Base-by-base conservation (phyloP, 2,797 vertebrate genomes). In the Lemur catta region DNA sequence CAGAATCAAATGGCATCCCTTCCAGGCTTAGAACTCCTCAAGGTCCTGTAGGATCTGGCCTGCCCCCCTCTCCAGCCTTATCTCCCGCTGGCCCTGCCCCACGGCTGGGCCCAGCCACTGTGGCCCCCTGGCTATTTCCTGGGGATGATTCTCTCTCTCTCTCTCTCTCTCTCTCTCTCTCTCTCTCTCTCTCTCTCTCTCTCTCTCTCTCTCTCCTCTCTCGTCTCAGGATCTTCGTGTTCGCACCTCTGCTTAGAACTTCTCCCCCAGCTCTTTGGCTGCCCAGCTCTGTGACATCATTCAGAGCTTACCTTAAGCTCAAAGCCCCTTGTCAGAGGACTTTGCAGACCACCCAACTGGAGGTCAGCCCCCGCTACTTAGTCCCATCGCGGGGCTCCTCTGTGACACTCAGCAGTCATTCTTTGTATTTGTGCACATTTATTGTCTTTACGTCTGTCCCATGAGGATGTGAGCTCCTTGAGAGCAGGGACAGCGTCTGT, bases 191-290 rank as follows among this genome's bases (percentile, higher is more conserved):
- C 38, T 38, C 28, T 63, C 61, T 78, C 84, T 82, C 55, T 90
- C 14, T 50, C 52, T 55, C 55, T 17, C 1, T 71, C 17, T 69
- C 22, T 38, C 30, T 65, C 63, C n/a, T n/a, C n/a, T n/a, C n/a
- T 88, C 71, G 72, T 41, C 84, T n/a, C 48, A 15, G 76, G 76
- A 43, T 65, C 41, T 94, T 79, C 95, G 79, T 12, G 15, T 26
- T 22, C 11, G 30, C 28, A n/a, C 52, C 63, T 86, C 59, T 81
- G 38, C 65, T 86, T 38, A 12, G 35, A 17, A 5, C 24, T 41
- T 84, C 74, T 41, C 24, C 12, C 15, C 48, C 26, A 24, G 13
- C 7, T 86, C 84, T 65, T 33, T 67, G 41, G 30, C n/a, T 55
- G 1, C 28, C 61, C 3, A 2, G 15, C 24, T 76, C n/a, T 33